Evolutionary conservation across 2,888 invertebrate genomes (phyloP), one percentile per base, ranked within the genome.

Genomic region (Schizaphis graminum): DNA sequence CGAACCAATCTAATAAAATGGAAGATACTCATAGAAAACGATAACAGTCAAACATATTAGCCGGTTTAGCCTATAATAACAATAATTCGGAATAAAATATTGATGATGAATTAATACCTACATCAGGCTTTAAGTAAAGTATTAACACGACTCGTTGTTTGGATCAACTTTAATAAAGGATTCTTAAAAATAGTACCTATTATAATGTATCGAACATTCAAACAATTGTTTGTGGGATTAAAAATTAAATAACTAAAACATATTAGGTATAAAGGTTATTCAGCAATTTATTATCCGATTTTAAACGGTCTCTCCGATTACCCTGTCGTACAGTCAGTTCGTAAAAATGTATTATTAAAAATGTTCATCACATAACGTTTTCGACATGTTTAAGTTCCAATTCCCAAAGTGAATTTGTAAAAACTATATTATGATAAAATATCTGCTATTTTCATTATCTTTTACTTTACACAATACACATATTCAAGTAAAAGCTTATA

Each of bases 281-380:
- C 11, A 88, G 88, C 87, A 67, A 41, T 92, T 89, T 89, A 88
- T 56, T 89, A 89, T 89, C 88, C 67, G 77, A 93, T 93, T 93
- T 93, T 77, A 77, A 92, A 88, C 88, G 92, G 88, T 77, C 92
- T 93, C 24, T 89, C 53, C 88, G 44, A 93, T 93, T 93, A 93
- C 92, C 92, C 92, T 93, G 92, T 93, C 92, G 11, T 77, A 89
- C 92, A 93, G 89, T 93, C 92, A 93, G 92, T 93, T 77, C 77
- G 56, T 93, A 93, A 53, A 88, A 88, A 88, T 92, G 88, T 92
- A 88, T 67, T 88, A 67, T 67, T 67, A 53, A 88, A 92, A 89
- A 93, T 89, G 28, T 93, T 77, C 88, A 93, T 93, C 53, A 89
- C 92, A 92, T 92, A 89, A 67, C 89, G 92, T 89, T 93, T 93